Base-by-base conservation (phyloP, 2,113 vertebrate genomes). In the Danionella cerebrum region DNA sequence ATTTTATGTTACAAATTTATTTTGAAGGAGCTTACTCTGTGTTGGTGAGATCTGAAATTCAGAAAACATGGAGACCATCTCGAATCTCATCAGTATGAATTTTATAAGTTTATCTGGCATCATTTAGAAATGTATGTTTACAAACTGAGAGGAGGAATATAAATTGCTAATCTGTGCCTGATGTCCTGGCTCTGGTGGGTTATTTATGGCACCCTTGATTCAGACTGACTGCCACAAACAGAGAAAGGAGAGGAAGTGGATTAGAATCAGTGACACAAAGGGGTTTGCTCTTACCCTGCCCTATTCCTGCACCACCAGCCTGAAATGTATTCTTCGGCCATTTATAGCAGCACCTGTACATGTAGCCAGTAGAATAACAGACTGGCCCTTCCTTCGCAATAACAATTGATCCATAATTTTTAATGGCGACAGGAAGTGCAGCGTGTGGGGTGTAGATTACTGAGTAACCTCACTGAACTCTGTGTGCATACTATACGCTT, bases 211-310 rank as follows among this genome's bases (percentile, higher is more conserved):
- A 6, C 9, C 2, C 25, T 5, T 53, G 27, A 33, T 33, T 53
- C 25, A 12, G 16, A 16, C 27, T 53, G 50, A 33, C 51, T 53
- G 9, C n/a, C 18, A 31, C 19, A 53, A 18, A 2, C 52, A 24
- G 41, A 57, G 36, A 9, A n/a, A n/a, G n/a, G n/a, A n/a, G n/a
- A 69, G 44, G 72, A 69, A 74, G 59, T 64, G 35, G 58, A 55
- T 57, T 35, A 50, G 36, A 42, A 36, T 19, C 24, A 35, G 52
- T 16, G 44, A 13, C 11, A 8, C 19, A n/a, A n/a, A n/a, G 54
- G 31, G 54, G 33, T 9, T 39, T 31, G 65, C 47, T n/a, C n/a
- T n/a, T n/a, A n/a, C n/a, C n/a, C n/a, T n/a, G n/a, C n/a, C n/a
- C 52, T 10, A 48, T 73, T 73, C 48, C 71, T 68, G 57, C 45